Evolutionary conservation across 2,888 invertebrate species (phyloP), one percentile per base, ranked within the genome.

Genomic region (Tenthredo mesomela): DNA sequence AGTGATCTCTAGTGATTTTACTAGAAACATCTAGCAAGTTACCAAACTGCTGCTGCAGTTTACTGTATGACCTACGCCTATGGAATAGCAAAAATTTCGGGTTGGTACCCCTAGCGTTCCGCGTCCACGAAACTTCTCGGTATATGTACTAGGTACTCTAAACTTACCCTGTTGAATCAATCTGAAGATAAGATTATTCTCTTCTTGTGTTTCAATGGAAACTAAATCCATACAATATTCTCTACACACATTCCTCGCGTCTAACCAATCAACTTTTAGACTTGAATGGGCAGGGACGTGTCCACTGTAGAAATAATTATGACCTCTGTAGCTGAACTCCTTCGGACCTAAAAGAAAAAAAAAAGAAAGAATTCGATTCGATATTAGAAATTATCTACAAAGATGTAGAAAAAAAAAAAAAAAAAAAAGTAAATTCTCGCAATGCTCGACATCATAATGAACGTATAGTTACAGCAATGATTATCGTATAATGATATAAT

Each of bases 171-270:
- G 97, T 93, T 97, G 97, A 88, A 98, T 97, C 70, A 97, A 95
- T 93, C 96, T 96, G 95, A 97, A 97, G 93, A 98, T 96, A 91
- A 98, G 95, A 93, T 98, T 97, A 92, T 98, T 98, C 93, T 98
- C 97, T 93, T 97, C 97, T 93, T 98, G 97, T 15, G 97, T 97
- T 93, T 98, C 98, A 93, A 98, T 95, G 29, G 97, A 97, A 77
- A 98, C 96, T 89, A 98, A 95, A 93, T 98, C 98, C 98, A 98
- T 98, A 94, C 98, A 98, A 94, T 98, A 98, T 93, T 98, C 97
- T 88, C 98, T 95, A 94, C 98, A 98, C 90, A 97, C 95, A 93
- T 98, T 98, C 90, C 98, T 96, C 40, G 97, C 98, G 90, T 98
- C 98, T 89, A 98, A 93, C 98, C 98, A 98, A 93, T 98, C 98